A percentile compares a stretch with the other conserved stretches of the same genome.
Conservation (phyloP, 2,113 vertebrate genomes). For the Furnarius figulus region DNA sequence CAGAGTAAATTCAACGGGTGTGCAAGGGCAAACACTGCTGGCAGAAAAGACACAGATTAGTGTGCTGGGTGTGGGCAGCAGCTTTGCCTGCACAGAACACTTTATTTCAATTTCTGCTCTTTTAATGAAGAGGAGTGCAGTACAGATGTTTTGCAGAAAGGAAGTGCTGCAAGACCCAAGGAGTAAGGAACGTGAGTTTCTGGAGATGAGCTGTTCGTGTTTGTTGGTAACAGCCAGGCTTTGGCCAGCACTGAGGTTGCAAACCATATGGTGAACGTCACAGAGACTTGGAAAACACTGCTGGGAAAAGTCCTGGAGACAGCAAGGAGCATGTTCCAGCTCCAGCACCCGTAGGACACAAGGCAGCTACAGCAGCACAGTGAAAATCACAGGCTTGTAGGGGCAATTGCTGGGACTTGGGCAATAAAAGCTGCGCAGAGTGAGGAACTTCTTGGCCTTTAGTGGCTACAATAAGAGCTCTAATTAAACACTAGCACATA, state of each 20-base stretch:
- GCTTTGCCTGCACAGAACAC: not conserved
- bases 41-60: not conserved
- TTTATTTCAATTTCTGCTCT: not conserved
- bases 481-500: not conserved
- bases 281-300: not conserved
- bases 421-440: not conserved
- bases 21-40: not conserved
- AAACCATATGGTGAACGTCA: slow-evolving; percentile 44
- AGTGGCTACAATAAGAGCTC: not conserved
- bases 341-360: not conserved
- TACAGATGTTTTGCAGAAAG: not conserved
- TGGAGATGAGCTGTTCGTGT: not conserved
- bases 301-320: not conserved
- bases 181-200: not conserved
- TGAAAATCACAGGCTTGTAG: not conserved
- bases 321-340: not conserved
- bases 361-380: not conserved
- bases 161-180: not conserved
- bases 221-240: not conserved
- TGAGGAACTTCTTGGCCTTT: not conserved
- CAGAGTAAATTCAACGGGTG: not conserved
- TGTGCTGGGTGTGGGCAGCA: not conserved
- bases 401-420: not conserved
- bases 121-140: not conserved
- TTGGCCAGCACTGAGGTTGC: not conserved